These are phyloP conservation scores for Drosophila subpulchrella DNA, from an alignment of 1,140 invertebrate species.

Conservation along the genomic window DNA sequence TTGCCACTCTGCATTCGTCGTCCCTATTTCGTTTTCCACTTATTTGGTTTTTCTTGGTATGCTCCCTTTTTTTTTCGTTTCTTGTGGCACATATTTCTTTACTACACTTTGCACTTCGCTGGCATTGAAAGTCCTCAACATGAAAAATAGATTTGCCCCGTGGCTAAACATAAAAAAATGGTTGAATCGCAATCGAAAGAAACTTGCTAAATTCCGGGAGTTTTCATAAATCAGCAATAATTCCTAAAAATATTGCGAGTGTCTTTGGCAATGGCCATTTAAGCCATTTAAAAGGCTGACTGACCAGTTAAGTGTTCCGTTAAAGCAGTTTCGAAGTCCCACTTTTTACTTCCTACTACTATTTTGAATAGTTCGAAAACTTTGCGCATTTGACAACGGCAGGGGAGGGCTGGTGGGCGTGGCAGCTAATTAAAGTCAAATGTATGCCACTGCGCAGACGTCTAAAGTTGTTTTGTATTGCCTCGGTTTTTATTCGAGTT, in stretches of 20 bases:
- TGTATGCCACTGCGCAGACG: slow-evolving; percentile 71
- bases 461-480: slow-evolving; percentile 76
- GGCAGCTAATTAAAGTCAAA: slow-evolving; percentile 73
- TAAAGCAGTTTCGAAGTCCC: slow-evolving; percentile 8
- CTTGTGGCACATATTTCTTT: slow-evolving; percentile 61
- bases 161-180: slow-evolving; percentile 26
- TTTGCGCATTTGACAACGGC: slow-evolving; percentile 62
- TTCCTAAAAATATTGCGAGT: slow-evolving; percentile 67
- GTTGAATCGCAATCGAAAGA: slow-evolving; percentile 19
- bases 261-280: slow-evolving; percentile 64
- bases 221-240: slow-evolving; percentile 78
- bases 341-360: not conserved
- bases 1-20: slow-evolving; percentile 45
- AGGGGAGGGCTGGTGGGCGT: slow-evolving; percentile 23
- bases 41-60: slow-evolving; percentile 54
- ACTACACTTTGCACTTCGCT: slow-evolving; percentile 53
- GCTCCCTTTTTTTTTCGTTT: not conserved
- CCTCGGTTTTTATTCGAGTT: slow-evolving; percentile 36
- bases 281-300: slow-evolving; percentile 61
- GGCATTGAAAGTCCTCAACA: slow-evolving; percentile 70
- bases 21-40: slow-evolving; percentile 58
- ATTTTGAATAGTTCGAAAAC: slow-evolving; percentile 17
- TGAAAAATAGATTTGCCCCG: slow-evolving; percentile 77
- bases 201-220: slow-evolving; percentile 48
- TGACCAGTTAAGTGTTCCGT: slow-evolving; percentile 39